Evolutionary conservation across 2,113 vertebrate species (phyloP), one percentile per base, ranked within the genome.

Genomic region (Australoheros scitulus): DNA sequence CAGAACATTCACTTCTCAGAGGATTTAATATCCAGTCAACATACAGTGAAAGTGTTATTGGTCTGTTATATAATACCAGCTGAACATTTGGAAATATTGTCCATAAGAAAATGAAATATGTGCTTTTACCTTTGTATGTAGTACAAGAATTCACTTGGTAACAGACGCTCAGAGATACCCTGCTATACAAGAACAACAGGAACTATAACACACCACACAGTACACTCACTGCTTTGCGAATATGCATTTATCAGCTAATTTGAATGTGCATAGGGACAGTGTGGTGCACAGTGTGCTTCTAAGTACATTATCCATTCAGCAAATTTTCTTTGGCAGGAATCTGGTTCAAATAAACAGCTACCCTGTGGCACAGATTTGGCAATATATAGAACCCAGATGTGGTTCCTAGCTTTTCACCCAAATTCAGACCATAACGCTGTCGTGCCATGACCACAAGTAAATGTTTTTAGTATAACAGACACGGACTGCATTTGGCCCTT

Each of bases 301-400:
- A 41, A 20, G 29, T 80, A 77, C 70, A 86, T 91, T 91, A 89
- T 90, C 89, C 86, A 92, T 60, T 92, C 88, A 91, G 90, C 89
- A 91, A 22, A 74, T 87, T 86, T 88, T 78, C 59, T 68, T 77
- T 92, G 90, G 88, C 83, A 89, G 58, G 83, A 52, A 61, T 70
- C 60, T 26, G 64, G 68, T 76, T 79, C 81, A 89, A 81, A 77
- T 81, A 76, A 82, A 86, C 63, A 81, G 82, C 58, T 82, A 52
- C 61, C 81, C 68, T 47, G 41, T 79, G 80, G 78, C 79, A 77
- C 26, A 3, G 20, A 74, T 63, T 79, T 74, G 70, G 68, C 34
- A 7, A 76, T 58, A 34, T 60, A 75, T 52, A 41, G 52, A 72
- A 41, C 34, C 60, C 63, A 63, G 77, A 74, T 36, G 57, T 59